Base-by-base conservation (phyloP, 1,140 invertebrate genomes). In the Drosophila leontia region DNA sequence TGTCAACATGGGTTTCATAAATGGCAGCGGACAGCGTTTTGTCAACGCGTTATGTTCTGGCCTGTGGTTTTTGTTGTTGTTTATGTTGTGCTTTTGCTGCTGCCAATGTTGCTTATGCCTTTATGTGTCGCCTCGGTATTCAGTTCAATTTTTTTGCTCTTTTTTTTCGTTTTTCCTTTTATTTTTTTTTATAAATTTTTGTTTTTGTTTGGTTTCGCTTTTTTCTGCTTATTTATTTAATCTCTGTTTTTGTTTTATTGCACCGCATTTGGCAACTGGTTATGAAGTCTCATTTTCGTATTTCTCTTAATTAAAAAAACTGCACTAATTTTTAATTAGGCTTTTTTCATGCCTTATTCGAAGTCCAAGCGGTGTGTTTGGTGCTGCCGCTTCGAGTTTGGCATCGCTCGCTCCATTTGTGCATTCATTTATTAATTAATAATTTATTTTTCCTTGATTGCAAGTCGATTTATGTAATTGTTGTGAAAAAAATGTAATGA, bases 1-100 rank as follows among this genome's bases (percentile, higher is more conserved):
- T 88, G 84, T 88, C 84, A 88, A 88, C 84, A 88, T 88, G 84
- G 63, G 85, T 88, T 90, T 90, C 84, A 84, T 90, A 88, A 88
- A 88, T 88, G 84, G 84, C 78, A 84, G 78, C 82, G 72, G 59
- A 55, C 84, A 83, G 74, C 80, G 80, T 87, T 87, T 87, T 87
- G 84, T 88, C 80, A 88, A 77, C 64, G 80, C 81, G 58, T 80
- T 88, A 81, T 84, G 81, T 90, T 88, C 84, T 88, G 74, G 58
- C 62, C 39, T 51, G 56, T 65, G 47, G 50, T 44, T 68, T 53
- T 37, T 77, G 48, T 34, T 72, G 64, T 69, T 50, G 48, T 42
- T 67, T 47, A 44, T 76, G 60, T 32, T 71, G 63, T 41, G 48
- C 37, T 13, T 35, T 35, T 37, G 63, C 15, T 50, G 35, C 42